phyloP scores from a whole-genome alignment of 2,888 invertebrate genomes.

The Drosophila setosimentum region DNA sequence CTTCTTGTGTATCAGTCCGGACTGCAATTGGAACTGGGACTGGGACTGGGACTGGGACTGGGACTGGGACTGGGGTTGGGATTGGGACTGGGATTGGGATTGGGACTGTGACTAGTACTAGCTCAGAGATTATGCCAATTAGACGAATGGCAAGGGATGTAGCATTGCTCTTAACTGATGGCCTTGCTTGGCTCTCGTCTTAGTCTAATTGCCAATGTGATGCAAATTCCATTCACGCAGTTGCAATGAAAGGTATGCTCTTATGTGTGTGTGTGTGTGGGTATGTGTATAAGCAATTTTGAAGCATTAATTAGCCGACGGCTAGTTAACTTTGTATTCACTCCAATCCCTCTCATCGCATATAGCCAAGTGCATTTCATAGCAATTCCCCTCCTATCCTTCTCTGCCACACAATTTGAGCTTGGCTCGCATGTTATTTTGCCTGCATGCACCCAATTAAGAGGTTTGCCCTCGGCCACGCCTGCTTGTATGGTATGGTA shows the following conservation, averaged over 20 bases:
- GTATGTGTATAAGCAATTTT: slow-evolving; percentile 54
- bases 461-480: slow-evolving; percentile 58
- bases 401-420: slow-evolving; percentile 56
- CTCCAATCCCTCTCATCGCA: slow-evolving; percentile 32
- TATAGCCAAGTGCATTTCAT: slow-evolving; percentile 38
- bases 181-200: slow-evolving; percentile 54
- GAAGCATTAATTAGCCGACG: slow-evolving; percentile 77
- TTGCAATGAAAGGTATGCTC: slow-evolving; percentile 20
- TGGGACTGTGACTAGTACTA: neutral
- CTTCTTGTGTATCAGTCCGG: neutral
- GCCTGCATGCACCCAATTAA: slow-evolving; percentile 81
- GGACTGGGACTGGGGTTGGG: too few species aligned
- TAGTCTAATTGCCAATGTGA: slow-evolving; percentile 71
- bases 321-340: slow-evolving; percentile 73
- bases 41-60: neutral
- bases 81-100: neutral
- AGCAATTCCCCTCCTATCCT: slow-evolving; percentile 4
- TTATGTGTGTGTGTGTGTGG: neutral
- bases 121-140: slow-evolving; percentile 50
- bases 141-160: slow-evolving; percentile 40
- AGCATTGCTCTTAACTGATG: slow-evolving; percentile 25
- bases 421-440: slow-evolving; percentile 71
- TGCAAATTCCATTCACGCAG: slow-evolving; percentile 65
- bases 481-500: slow-evolving; percentile 17
- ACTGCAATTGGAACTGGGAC: neutral